Conservation (phyloP, 2,113 vertebrate genomes). For the Crotalus helleri region DNA sequence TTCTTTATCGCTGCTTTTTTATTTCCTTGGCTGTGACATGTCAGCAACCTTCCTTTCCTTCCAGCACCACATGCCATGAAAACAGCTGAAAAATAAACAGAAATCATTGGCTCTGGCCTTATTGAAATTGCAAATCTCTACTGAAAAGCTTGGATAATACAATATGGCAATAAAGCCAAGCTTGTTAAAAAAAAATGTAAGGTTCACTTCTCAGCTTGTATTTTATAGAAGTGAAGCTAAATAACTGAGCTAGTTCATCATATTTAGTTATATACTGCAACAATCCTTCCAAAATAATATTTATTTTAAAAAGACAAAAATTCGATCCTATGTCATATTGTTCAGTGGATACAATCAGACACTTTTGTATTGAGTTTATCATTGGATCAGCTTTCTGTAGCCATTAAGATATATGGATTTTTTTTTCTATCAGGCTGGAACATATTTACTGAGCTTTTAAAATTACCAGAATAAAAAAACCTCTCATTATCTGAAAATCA, state of each 20-base stretch:
- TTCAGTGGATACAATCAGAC: not conserved
- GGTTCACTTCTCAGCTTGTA: slow-evolving; percentile 2
- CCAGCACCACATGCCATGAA: slow-evolving; percentile 30
- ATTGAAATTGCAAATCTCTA: slow-evolving; percentile 49
- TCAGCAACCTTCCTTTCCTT: not conserved
- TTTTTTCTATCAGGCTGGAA: not conserved
- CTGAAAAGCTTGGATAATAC: slow-evolving; percentile 50
- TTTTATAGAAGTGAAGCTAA: not conserved
- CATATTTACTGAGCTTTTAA: not conserved
- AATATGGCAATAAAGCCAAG: slow-evolving; percentile 33
- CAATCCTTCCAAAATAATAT: not conserved
- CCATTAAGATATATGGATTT: not conserved
- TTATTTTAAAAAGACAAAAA: not conserved
- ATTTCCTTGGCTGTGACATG: slow-evolving; percentile 27
- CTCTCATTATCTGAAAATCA: slow-evolving; percentile 1
- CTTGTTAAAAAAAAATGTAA: slow-evolving; percentile 9
- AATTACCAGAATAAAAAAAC: slow-evolving; percentile 33
- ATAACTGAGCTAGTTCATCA: slow-evolving; percentile 13
- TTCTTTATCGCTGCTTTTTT: slow-evolving; percentile 51
- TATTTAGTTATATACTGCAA: slow-evolving; percentile 2
- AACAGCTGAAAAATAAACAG: slow-evolving; percentile 56
- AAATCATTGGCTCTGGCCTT: slow-evolving; percentile 46
- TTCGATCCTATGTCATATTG: not conserved
- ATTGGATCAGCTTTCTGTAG: not conserved
- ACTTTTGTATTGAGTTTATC: not conserved